Evolutionary conservation across 2,888 invertebrate genomes (phyloP).

Genomic region (Meghimatium bilineatum): DNA sequence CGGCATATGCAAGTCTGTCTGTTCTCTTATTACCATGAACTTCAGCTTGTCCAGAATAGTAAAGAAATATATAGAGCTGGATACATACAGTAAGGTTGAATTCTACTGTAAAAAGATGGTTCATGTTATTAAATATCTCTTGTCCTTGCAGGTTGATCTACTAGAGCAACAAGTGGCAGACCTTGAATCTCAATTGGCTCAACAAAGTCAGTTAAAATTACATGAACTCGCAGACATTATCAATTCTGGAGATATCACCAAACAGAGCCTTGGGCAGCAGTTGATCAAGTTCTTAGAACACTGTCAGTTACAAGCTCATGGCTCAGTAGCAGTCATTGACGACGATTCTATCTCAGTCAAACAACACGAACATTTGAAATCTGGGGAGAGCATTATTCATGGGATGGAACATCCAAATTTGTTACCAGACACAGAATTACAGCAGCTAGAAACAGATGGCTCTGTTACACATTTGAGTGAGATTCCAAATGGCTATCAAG

Average conservation of each 20-base stretch:
- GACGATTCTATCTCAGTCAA: conserved; percentile 1
- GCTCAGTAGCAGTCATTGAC: not conserved
- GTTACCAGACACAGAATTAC: not conserved
- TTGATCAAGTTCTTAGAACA: conserved; percentile 43
- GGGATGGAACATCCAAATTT: conserved; percentile 17
- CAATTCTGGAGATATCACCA: conserved; percentile 27
- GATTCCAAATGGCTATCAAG: conserved; percentile 36
- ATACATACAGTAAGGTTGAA: no score
- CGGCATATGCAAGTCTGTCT: no score
- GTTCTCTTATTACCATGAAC: no score
- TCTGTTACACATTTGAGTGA: conserved; percentile 30
- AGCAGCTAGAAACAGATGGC: conserved; percentile 10
- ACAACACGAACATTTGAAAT: conserved; percentile 6
- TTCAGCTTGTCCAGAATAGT: no score
- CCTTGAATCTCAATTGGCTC: conserved; percentile 32
- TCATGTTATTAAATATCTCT: not conserved
- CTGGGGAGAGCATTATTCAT: not conserved
- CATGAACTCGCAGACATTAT: conserved; percentile 35
- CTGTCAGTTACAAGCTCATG: conserved; percentile 23
- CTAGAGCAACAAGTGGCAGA: conserved; percentile 37
- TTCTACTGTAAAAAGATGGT: not conserved
- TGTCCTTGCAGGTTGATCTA: conserved; percentile 37
- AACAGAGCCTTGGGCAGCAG: conserved; percentile 39
- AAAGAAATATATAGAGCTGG: no score
- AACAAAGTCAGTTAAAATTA: conserved; percentile 32